A percentile compares a stretch with the other conserved stretches of the same genome.
Conservation (phyloP, 2,113 vertebrate species). For the Tursiops truncatus region DNA sequence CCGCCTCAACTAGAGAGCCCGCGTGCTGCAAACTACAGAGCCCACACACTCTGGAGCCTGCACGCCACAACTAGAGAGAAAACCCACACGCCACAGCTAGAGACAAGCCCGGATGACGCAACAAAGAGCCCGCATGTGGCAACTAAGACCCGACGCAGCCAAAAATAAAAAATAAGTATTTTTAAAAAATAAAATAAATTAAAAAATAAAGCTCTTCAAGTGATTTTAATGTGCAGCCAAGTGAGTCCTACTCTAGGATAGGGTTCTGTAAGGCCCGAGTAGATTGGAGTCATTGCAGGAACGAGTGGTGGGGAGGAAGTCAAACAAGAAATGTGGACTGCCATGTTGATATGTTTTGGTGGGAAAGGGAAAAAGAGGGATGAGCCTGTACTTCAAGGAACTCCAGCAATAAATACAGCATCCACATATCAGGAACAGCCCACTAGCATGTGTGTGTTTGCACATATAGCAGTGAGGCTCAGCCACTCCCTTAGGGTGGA, state of each 20-base stretch:
- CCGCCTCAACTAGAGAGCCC: no score
- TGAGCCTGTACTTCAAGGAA: background rate
- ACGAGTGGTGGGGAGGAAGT: background rate
- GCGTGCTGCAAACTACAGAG: no score
- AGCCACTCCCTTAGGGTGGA: background rate
- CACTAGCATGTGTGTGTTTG: background rate
- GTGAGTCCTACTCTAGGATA: background rate
- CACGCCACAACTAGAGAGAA: no score
- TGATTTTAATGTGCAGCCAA: background rate
- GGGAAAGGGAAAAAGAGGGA: background rate
- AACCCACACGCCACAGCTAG: no score
- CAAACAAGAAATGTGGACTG: background rate
- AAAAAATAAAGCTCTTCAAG: background rate
- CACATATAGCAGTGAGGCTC: background rate
- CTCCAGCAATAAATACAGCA: background rate
- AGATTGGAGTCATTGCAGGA: background rate
- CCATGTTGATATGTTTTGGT: background rate
- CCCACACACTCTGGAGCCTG: no score
- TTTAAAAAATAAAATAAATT: no score
- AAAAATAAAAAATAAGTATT: no score
- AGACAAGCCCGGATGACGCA: no score
- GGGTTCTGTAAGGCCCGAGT: background rate
- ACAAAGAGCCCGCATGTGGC: no score
- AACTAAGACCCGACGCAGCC: no score
- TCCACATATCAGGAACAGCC: no score